A percentile compares a stretch with the other conserved stretches of the same genome.
These are phyloP conservation scores for Ammodytes dubius DNA, from an alignment of 2,113 vertebrate species.

Conservation along the genomic window DNA sequence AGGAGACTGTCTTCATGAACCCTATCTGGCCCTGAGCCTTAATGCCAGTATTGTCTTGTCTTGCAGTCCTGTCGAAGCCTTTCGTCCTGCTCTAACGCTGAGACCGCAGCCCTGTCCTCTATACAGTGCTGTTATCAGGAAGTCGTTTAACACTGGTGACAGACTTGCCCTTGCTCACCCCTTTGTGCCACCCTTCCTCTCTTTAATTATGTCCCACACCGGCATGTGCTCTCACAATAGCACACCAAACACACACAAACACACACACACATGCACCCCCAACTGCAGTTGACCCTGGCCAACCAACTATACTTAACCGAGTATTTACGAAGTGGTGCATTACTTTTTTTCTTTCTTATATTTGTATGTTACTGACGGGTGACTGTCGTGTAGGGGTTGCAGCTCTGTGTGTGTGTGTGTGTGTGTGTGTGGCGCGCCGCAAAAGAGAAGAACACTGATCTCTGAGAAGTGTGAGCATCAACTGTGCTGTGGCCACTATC, in stretches of 20 bases:
- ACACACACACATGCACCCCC: conserved; percentile 5
- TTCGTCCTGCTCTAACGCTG: background rate
- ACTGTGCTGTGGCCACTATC: conserved; percentile 6
- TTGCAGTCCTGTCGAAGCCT: background rate
- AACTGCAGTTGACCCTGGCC: conserved; percentile 12
- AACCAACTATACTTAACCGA: conserved; percentile 25
- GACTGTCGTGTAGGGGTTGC: conserved; percentile 19
- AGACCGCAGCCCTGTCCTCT: background rate
- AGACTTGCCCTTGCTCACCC: conserved; percentile 8
- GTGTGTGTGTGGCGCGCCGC: conserved; percentile 9
- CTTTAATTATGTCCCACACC: background rate
- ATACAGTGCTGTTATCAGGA: background rate
- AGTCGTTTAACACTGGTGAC: conserved; percentile 24
- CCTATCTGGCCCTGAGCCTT: background rate
- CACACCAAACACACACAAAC: background rate
- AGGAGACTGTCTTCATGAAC: background rate
- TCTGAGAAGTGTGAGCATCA: background rate
- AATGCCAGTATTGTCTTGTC: background rate
- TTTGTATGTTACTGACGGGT: conserved; percentile 13
- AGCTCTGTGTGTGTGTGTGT: conserved; percentile 11
- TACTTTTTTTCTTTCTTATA: background rate
- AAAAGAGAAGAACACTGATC: conserved; percentile 38
- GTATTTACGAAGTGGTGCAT: conserved; percentile 29
- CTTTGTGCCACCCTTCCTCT: background rate
- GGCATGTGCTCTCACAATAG: background rate